Conservation (phyloP, 30 jellyfish, hydroid and myxozoan genomes). For the Nemopilema nomurai region DNA sequence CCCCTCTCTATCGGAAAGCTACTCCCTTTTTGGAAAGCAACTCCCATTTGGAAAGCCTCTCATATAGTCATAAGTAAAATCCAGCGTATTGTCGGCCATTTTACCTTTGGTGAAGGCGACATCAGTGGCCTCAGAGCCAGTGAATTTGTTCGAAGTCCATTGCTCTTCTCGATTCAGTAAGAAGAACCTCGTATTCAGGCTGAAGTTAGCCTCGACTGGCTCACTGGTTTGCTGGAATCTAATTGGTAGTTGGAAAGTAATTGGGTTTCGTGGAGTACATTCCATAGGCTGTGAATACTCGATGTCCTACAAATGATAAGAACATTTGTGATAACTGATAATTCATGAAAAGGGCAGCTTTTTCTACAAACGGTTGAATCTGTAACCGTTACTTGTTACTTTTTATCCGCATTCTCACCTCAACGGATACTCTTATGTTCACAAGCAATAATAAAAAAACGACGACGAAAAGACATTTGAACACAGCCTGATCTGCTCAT, state of each 20-base stretch:
- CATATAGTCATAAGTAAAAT: neutral
- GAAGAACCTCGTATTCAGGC: slow-evolving; percentile 89
- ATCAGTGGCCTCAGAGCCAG: slow-evolving; percentile 85
- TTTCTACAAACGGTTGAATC: too few species aligned
- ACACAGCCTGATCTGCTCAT: too few species aligned
- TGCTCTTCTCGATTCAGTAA: slow-evolving; percentile 66
- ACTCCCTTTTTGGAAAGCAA: too few species aligned
- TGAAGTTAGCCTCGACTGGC: slow-evolving; percentile 93
- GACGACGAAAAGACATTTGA: too few species aligned
- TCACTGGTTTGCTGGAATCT: slow-evolving; percentile 98
- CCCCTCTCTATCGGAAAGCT: too few species aligned
- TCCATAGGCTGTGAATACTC: slow-evolving; percentile 74
- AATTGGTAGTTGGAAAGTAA: slow-evolving; percentile 82
- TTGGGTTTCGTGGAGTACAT: slow-evolving; percentile 88
- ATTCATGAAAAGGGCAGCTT: too few species aligned
- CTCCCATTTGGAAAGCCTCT: neutral
- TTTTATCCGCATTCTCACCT: too few species aligned
- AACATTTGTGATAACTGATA: too few species aligned
- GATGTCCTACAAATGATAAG: slow-evolving; percentile 49
- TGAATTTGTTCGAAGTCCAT: slow-evolving; percentile 71
- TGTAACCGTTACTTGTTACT: too few species aligned
- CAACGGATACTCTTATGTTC: too few species aligned
- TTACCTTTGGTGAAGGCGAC: slow-evolving; percentile 82
- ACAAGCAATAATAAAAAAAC: too few species aligned
- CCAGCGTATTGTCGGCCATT: neutral